Base-by-base conservation (phyloP, 1,140 invertebrate genomes). In the Diabrotica virgifera region DNA sequence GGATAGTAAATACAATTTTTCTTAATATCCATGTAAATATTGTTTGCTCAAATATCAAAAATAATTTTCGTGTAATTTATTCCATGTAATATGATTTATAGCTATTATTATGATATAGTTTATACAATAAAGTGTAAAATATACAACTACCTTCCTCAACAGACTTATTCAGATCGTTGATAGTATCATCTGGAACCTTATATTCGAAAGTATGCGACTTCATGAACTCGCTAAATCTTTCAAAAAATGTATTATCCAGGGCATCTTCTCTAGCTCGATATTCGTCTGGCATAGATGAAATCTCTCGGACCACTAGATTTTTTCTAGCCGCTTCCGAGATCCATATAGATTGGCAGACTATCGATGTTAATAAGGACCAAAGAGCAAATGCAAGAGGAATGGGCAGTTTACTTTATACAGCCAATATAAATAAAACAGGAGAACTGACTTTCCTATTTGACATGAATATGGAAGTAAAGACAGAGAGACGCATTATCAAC, bases 181-280 rank as follows among this genome's bases (percentile, higher is more conserved):
- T 83, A 65, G 87, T 82, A 35, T 85, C 83, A 63, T 86, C 86
- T 24, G 90, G 90, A 9, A 92, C 79, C 76, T 88, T 90, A 66
- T 92, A 85, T 76, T 92, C 89, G 52, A 92, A 82, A 11, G 89
- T 90, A 78, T 91, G 90, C 59, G 87, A 89, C 67, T 89, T 86
- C 57, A 93, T 82, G 83, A 91, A 92, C 64, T 87, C 85, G 63
- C 87, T 85, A 38, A 90, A 84, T 52, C 87, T 85, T 70, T 93
- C 90, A 14, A 90, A 79, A 36, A 93, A 80, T 56, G 90, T 84
- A 11, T 86, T 85, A 70, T 93, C 89, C 5, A 93, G 84, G 59
- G 88, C 86, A 12, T 86, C 82, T 78, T 93, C 90, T 64, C 88
- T 85, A n/a, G 87, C 87, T 69, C 87, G 85, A n/a, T 84, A 81